Percentiles rank a stretch among this genome's conserved stretches.
Conservation (phyloP, 2,113 vertebrate genomes). For the Columba livia region DNA sequence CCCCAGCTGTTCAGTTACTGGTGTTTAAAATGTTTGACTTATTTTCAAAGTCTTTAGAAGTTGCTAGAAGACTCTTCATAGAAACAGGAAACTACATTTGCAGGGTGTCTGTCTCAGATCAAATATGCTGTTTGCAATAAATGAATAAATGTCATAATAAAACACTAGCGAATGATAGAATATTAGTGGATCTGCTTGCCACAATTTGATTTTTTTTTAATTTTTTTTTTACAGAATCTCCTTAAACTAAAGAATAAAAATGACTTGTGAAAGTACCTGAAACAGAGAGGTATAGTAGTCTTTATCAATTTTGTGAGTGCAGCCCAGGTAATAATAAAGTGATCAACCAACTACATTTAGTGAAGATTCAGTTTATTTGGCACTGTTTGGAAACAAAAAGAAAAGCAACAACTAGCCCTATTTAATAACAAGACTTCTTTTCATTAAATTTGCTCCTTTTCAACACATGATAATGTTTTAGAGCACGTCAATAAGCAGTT, state of each 20-base stretch:
- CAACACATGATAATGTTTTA: background rate
- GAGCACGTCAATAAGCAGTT: background rate
- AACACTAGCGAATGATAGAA: background rate
- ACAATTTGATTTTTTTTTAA: background rate
- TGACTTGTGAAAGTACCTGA: background rate
- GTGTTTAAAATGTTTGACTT: background rate
- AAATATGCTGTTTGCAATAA: background rate
- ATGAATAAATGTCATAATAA: background rate
- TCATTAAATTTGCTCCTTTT: background rate
- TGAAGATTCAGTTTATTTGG: background rate
- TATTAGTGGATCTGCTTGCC: background rate
- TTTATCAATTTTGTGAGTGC: rapidly evolving
- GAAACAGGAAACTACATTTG: background rate
- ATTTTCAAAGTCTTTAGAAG: background rate
- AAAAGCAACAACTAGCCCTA: background rate
- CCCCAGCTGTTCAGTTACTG: background rate
- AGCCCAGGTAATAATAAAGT: background rate
- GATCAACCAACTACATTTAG: background rate
- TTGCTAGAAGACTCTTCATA: background rate
- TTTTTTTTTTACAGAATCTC: background rate
- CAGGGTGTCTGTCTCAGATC: background rate
- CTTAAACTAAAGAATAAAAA: background rate
- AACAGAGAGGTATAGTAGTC: background rate
- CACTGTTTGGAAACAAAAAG: background rate
- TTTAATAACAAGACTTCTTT: background rate